Base-by-base conservation (phyloP, 2,888 invertebrate genomes). In the Macropis europaea region DNA sequence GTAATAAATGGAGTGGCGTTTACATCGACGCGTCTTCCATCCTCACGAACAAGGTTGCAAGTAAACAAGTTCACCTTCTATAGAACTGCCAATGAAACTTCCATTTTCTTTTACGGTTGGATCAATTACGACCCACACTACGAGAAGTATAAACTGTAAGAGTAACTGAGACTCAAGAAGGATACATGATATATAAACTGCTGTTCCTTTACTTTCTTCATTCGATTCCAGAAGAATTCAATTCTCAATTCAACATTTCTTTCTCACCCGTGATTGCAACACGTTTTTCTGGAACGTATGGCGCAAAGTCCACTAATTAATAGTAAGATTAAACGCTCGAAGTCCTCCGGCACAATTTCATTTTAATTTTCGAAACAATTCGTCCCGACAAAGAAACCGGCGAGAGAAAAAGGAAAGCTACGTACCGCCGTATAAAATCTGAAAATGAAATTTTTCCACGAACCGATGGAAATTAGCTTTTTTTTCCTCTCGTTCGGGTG, bases 361-460 rank as follows among this genome's bases (percentile, higher is more conserved):
- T 15, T 28, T 15, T n/a, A 24, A 43, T 26, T 11, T 34, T 30
- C 3, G 1, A 11, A 26, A n/a, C 22, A 24, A 32, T 43, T 4
- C 11, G 9, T 0, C 5, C 1, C 4, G 24, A 6, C 7, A 3
- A 5, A 15, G 13, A 42, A 2, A 19, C 3, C n/a, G n/a, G 13
- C 22, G n/a, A 15, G 1, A 1, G 11, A 28, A n/a, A n/a, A n/a
- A 11, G 7, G 47, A 32, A 17, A 32, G 57, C 28, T 43, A 28
- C n/a, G 43, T 34, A 61, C 9, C 30, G 0, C n/a, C 24, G 40
- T 4, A 61, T 66, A 62, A 52, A 66, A 52, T 53, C 45, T 19
- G 30, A 17, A 43, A 62, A 66, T 53, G 36, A 63, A 45, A 66
- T 62, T 62, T 28, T 26, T 52, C 15, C 17, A n/a, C 17, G 24